A percentile compares a stretch with the other conserved stretches of the same genome.
Conservation (phyloP, 2,113 vertebrate species). For the Neoarius graeffei region DNA sequence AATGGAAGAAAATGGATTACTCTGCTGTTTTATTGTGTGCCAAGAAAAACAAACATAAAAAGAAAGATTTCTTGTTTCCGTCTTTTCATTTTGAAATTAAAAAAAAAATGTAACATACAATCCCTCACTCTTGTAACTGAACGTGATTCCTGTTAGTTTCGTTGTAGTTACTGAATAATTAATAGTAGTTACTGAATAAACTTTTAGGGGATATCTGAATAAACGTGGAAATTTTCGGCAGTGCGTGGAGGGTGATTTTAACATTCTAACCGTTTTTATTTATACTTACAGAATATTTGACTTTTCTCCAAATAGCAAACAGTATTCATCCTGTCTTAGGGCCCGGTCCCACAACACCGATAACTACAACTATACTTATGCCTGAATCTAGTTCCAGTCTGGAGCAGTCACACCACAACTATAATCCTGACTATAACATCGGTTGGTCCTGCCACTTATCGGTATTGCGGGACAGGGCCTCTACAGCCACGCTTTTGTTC, state of each 20-base stretch:
- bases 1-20: not conserved
- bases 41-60: too few relatives aligned
- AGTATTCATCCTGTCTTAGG: not conserved
- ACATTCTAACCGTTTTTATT: not conserved
- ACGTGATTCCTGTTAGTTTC: not conserved
- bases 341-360: too few relatives aligned
- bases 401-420: too few relatives aligned
- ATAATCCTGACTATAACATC: too few relatives aligned
- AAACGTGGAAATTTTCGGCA: not conserved
- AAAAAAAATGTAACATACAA: not conserved
- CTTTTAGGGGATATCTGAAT: not conserved
- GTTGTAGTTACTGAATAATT: not conserved
- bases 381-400: too few relatives aligned
- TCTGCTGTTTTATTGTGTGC: too few relatives aligned
- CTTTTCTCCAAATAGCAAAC: not conserved
- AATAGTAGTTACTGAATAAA: not conserved
- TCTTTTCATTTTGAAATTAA: not conserved
- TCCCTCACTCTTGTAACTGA: not conserved
- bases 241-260: not conserved
- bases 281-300: not conserved
- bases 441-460: too few relatives aligned
- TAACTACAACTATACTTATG: too few relatives aligned
- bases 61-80: not conserved
- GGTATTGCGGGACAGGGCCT: too few relatives aligned
- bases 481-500: not conserved